Conservation (phyloP, 2,113 vertebrate species). For the Notothenia rossii region DNA sequence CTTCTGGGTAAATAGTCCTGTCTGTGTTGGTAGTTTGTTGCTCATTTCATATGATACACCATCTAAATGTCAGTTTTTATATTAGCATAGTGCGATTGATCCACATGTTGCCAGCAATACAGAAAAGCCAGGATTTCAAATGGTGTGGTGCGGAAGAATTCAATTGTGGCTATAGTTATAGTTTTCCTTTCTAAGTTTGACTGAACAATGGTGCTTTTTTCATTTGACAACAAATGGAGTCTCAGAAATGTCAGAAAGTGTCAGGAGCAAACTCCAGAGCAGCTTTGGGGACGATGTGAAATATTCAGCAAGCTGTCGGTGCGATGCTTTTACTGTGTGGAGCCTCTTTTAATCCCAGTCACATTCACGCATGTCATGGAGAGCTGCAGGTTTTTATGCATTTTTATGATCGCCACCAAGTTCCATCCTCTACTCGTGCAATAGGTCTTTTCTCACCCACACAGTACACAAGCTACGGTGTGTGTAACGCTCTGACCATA, state of each 20-base stretch:
- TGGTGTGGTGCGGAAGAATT: constrained; percentile 8
- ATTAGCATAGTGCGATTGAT: neutral
- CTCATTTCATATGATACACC: too few relatives aligned
- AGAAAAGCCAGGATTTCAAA: neutral
- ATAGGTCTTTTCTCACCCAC: neutral
- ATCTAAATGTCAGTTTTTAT: too few relatives aligned
- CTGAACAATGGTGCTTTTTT: neutral
- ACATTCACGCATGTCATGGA: too few relatives aligned
- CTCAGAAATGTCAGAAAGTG: neutral
- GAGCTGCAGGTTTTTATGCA: neutral
- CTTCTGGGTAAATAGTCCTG: too few relatives aligned
- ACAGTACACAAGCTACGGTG: neutral
- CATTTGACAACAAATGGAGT: neutral
- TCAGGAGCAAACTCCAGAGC: neutral
- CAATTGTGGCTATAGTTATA: neutral
- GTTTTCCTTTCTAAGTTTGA: neutral
- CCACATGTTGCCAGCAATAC: neutral
- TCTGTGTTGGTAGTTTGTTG: too few relatives aligned
- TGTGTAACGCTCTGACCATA: constrained; percentile 1
- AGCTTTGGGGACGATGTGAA: constrained; percentile 45
- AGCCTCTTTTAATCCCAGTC: neutral
- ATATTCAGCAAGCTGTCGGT: constrained; percentile 48
- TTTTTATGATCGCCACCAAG: neutral
- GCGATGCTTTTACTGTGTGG: constrained; percentile 1
- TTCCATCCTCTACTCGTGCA: neutral